Conservation (phyloP, 2,797 vertebrate species). For the Simalia tracyae region DNA sequence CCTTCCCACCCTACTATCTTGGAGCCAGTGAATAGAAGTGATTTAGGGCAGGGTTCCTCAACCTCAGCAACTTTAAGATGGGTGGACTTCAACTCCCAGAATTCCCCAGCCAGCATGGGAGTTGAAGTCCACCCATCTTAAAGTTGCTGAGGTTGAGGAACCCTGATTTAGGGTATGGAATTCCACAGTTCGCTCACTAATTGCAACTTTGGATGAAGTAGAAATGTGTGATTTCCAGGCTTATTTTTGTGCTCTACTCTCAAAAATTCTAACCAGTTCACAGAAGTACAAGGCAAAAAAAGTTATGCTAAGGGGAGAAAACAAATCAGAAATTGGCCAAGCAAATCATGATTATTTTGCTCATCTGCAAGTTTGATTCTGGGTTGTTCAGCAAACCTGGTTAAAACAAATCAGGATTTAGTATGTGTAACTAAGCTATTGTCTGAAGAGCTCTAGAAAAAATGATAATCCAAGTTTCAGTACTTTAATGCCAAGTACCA, state of each 20-base stretch:
- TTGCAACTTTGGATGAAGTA: neutral
- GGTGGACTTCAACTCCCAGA: too few relatives aligned
- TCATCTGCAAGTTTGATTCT: neutral
- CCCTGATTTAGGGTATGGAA: neutral
- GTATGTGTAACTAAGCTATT: neutral
- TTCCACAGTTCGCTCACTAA: neutral
- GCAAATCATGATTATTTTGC: neutral
- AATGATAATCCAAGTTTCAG: neutral
- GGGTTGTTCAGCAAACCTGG: neutral
- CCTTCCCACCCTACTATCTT: neutral
- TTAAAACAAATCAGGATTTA: neutral
- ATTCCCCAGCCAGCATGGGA: too few relatives aligned
- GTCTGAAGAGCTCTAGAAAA: neutral
- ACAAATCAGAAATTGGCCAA: neutral
- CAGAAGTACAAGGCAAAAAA: neutral
- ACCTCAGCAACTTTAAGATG: too few relatives aligned
- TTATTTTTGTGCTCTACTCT: neutral
- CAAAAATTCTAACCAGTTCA: neutral
- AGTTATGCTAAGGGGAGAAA: too few relatives aligned
- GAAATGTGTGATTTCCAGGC: neutral
- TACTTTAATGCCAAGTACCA: neutral
- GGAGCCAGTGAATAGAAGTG: neutral
- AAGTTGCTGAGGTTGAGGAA: too few relatives aligned
- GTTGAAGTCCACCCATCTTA: too few relatives aligned
- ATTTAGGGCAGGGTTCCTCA: neutral